A percentile compares a stretch with the other conserved stretches of the same genome.
phyloP scores from a whole-genome alignment of 2,888 invertebrate species.

The Ligdia adustata region DNA sequence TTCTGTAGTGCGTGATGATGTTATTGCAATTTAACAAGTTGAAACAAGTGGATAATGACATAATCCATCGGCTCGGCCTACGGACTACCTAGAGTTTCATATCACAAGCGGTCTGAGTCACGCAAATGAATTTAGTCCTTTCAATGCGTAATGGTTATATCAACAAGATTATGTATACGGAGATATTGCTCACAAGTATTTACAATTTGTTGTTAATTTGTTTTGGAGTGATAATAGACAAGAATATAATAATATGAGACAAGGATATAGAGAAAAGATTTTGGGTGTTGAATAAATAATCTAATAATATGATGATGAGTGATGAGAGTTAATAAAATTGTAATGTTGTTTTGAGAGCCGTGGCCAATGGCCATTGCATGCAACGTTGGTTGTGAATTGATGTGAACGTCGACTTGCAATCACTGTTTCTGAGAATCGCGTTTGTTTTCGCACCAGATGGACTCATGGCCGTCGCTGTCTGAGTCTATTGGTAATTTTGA shows the following conservation, averaged over 20 bases:
- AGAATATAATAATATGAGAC: too few species aligned
- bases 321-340: too few species aligned
- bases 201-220: slow-evolving; percentile 9
- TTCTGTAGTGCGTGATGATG: slow-evolving; percentile 47
- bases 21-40: slow-evolving; percentile 57
- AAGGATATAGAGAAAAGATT: too few species aligned
- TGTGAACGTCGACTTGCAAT: slow-evolving; percentile 48
- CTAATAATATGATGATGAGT: too few species aligned
- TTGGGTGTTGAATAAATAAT: too few species aligned
- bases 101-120: slow-evolving; percentile 63
- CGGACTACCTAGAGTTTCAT: slow-evolving; percentile 55
- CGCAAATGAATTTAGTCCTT: slow-evolving; percentile 53
- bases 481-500: too few species aligned
- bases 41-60: slow-evolving; percentile 67
- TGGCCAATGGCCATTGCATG: not conserved
- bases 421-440: slow-evolving; percentile 65
- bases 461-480: slow-evolving; percentile 50
- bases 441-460: slow-evolving; percentile 67
- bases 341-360: too few species aligned
- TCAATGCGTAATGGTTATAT: slow-evolving; percentile 38
- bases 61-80: slow-evolving; percentile 58
- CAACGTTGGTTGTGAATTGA: slow-evolving; percentile 1
- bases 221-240: slow-evolving; percentile 7
- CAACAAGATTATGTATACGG: slow-evolving; percentile 34
- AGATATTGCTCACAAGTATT: slow-evolving; percentile 26